These are phyloP conservation scores for Lasiurus borealis DNA, from an alignment of 2,113 vertebrate genomes.

Conservation along the genomic window DNA sequence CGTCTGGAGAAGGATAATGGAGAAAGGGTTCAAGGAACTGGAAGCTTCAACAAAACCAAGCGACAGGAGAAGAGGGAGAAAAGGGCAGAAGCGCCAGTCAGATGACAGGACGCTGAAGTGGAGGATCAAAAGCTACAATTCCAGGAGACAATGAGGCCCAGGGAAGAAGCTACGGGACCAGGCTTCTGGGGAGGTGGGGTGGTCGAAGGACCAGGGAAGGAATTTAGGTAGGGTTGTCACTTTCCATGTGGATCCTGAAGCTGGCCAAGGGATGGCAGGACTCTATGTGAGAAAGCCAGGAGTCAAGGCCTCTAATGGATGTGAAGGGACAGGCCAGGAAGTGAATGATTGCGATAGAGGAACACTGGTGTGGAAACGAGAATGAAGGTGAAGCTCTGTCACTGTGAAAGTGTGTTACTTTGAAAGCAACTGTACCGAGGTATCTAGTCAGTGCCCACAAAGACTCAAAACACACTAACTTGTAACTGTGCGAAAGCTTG, in stretches of 20 bases:
- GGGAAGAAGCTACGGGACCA: neutral
- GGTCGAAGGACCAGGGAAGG: neutral
- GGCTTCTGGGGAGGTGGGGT: neutral
- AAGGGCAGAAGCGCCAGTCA: neutral
- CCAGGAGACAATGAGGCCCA: neutral
- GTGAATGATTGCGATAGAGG: neutral
- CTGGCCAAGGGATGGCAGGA: neutral
- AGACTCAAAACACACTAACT: neutral
- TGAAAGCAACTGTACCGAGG: neutral
- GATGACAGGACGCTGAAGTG: neutral
- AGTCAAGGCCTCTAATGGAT: neutral
- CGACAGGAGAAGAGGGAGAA: neutral
- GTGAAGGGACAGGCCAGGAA: neutral
- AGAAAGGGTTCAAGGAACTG: neutral
- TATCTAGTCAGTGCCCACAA: too few species aligned
- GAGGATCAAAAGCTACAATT: neutral
- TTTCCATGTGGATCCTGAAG: neutral
- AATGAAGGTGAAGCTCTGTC: neutral
- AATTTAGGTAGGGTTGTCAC: neutral
- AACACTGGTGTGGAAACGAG: too few species aligned
- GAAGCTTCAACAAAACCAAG: neutral
- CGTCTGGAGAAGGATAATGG: neutral
- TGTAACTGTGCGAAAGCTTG: neutral
- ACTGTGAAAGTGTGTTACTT: neutral
- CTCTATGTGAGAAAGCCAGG: fast-evolving